Evolutionary conservation across 2,888 invertebrate species (phyloP).

Genomic region (Rhingia campestris): DNA sequence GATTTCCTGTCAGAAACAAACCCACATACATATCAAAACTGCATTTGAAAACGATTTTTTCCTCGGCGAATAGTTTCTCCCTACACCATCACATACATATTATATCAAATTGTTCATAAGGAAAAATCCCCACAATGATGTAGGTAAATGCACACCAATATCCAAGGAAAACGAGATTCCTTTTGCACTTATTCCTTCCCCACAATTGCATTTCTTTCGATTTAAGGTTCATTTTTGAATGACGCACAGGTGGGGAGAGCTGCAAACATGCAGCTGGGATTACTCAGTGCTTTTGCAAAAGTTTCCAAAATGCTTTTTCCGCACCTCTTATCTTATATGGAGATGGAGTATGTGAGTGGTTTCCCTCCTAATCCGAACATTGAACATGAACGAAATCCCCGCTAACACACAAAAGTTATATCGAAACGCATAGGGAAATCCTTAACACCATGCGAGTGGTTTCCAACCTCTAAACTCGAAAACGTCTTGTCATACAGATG

Average conservation of each 20-base stretch:
- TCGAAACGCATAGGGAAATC: slow-evolving; percentile 34
- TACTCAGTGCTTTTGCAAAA: slow-evolving; percentile 34
- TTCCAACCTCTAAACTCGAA: neutral
- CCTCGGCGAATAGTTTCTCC: too few species aligned
- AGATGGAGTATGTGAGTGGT: neutral
- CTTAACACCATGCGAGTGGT: slow-evolving; percentile 27
- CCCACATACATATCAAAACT: too few species aligned
- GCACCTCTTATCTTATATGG: slow-evolving; percentile 32
- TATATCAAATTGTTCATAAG: too few species aligned
- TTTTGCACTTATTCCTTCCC: slow-evolving; percentile 34
- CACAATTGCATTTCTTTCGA: slow-evolving; percentile 35
- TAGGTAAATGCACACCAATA: too few species aligned
- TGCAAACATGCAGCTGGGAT: neutral
- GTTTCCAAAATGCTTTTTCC: slow-evolving; percentile 27
- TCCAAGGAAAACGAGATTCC: slow-evolving; percentile 2
- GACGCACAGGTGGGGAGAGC: too few species aligned
- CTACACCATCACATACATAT: too few species aligned
- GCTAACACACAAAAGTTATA: slow-evolving; percentile 33
- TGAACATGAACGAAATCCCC: slow-evolving; percentile 14
- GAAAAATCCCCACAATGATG: too few species aligned
- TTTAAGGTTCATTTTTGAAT: slow-evolving; percentile 34
- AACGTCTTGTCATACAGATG: slow-evolving; percentile 53
- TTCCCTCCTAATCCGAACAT: neutral
- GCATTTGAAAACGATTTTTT: too few species aligned
- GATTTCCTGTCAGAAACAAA: too few species aligned